Evolutionary conservation across 2,113 vertebrate species (phyloP), one percentile per base, ranked within the genome.

Genomic region (Phalacrocorax carbo): DNA sequence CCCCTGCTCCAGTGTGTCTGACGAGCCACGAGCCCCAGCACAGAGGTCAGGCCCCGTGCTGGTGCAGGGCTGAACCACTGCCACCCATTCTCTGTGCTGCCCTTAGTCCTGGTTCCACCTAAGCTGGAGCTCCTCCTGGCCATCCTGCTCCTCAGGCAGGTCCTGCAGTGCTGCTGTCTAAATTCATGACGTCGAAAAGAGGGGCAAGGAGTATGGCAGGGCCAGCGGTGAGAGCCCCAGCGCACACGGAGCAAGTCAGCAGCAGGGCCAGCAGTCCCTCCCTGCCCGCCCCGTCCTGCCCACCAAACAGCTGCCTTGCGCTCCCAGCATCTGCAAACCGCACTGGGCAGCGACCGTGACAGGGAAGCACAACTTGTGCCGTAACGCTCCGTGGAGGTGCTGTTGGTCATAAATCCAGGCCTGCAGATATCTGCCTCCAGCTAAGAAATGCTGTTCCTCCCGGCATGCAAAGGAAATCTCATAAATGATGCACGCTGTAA

Each of bases 311-410:
- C 65, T 1, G 2, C 55, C 55, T 29, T 17, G 15, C 36, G 22
- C 32, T 51, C 32, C 32, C 5, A 10, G 36, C 15, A 19, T 9
- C 36, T 3, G 1, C n/a, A n/a, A 17, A 26, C 51, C 1, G 2
- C 4, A 1, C 25, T 1, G 3, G 13, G 44, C 6, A 7, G 27
- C 14, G 29, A 22, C 30, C 6, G 15, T 36, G 42, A n/a, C 5
- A 4, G 40, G 55, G 52, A 27, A 23, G 29, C 27, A 6, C 44
- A 36, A 2, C 38, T 26, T 7, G 54, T 2, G 4, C 46, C 3
- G 10, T 15, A 8, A 16, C 1, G 3, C 27, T 19, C 22, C 0
- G 14, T 10, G 6, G 32, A 52, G n/a, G n/a, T 58, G 42, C 42
- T 32, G 62, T 38, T 17, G 32, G 44, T 22, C 9, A 3, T 32